Evolutionary conservation across 2,888 invertebrate genomes (phyloP).

Genomic region (Volucella inflata): DNA sequence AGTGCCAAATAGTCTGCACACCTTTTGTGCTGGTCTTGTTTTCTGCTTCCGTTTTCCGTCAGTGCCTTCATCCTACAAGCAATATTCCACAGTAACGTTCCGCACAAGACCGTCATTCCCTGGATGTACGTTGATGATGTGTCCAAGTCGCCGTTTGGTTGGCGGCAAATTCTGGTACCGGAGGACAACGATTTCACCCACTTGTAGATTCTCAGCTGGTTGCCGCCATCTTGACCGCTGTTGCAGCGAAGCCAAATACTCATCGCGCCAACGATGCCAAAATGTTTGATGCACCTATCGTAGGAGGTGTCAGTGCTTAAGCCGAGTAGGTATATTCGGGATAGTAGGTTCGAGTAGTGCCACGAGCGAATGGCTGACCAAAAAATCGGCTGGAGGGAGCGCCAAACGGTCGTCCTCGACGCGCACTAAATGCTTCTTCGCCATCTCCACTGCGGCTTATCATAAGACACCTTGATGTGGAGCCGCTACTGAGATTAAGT

Average conservation of each 20-base stretch:
- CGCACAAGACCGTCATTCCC: too few relatives aligned
- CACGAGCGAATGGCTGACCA: conserved; percentile 17
- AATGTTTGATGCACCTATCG: conserved; percentile 12
- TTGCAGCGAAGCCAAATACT: conserved; percentile 9
- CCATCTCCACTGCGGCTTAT: conserved; percentile 26
- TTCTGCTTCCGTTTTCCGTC: too few relatives aligned
- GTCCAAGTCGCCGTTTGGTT: too few relatives aligned
- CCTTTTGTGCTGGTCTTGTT: too few relatives aligned
- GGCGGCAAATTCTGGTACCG: too few relatives aligned
- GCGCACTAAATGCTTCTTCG: conserved; percentile 23
- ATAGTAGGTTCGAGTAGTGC: conserved; percentile 16
- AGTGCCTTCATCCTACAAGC: too few relatives aligned
- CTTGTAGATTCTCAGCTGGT: too few relatives aligned
- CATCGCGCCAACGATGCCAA: conserved; percentile 13
- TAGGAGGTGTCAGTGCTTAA: conserved; percentile 6
- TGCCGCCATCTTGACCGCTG: conserved; percentile 8
- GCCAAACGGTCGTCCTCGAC: not conserved
- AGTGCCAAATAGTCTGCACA: too few relatives aligned
- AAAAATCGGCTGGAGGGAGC: not conserved
- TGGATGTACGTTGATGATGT: too few relatives aligned
- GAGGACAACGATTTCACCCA: too few relatives aligned
- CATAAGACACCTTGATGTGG: conserved; percentile 30
- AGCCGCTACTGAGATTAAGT: conserved; percentile 20
- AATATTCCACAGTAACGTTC: too few relatives aligned
- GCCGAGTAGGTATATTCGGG: conserved; percentile 4